Base-by-base conservation (phyloP, 2,113 vertebrate genomes). In the Misgurnus mizolepis region DNA sequence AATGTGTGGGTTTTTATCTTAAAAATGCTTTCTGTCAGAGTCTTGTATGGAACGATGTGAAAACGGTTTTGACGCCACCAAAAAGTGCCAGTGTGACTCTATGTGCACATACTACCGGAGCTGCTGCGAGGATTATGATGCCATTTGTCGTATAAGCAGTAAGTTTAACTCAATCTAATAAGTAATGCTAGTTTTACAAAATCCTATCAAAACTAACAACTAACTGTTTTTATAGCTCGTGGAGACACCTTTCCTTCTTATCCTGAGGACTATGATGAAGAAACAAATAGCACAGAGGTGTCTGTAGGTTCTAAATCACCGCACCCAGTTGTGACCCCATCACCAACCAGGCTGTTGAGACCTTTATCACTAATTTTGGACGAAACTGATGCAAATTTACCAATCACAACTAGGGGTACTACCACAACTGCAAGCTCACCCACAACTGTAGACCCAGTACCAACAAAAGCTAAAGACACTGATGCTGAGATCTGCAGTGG, bases 41-140 rank as follows among this genome's bases (percentile, higher is more conserved):
- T 96, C 97, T 0, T 99, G 98, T 3, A 85, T 90, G 78, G 93
- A 85, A 7, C 95, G 91, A 82, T 98, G 97, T 0, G 90, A 93
- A 0, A 90, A 92, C n/a, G 95, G 95, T 45, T 99, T 97, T 27
- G 83, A 94, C 0, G 17, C 84, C 0, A 49, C 9, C 71, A 92
- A 3, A 89, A 93, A 83, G 58, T 98, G 96, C 86, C 98, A 99
- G 87, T 99, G 98, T 11, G 98, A 98, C n/a, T 89, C 92, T 8
- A 93, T 98, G 86, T 98, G 98, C 70, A 34, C 90, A 22, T 98
- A 97, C 85, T 99, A 98, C 91, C 87, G 91, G 86, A 98, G 96
- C 91, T 99, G 98, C 90, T 99, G 98, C 71, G 70, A n/a, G 0
- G 97, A 99, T 88, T 98, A 93, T 41, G 45, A 89, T 67, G 78